Conservation (phyloP, 2,888 invertebrate genomes). For the Amiota mariae region DNA sequence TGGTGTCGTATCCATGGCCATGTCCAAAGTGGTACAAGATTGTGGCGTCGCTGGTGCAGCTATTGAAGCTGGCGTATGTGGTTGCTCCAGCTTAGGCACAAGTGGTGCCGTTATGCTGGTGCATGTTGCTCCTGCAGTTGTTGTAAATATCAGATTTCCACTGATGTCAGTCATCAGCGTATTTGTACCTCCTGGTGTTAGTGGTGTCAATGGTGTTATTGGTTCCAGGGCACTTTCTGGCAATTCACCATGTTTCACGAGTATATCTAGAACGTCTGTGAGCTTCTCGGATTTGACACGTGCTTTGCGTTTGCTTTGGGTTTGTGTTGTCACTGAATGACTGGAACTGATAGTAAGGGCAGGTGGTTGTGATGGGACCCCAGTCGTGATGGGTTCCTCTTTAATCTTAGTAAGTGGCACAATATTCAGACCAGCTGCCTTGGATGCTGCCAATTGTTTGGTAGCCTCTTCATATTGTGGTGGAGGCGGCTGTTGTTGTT, state of each 20-base stretch:
- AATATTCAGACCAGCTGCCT: slow-evolving; percentile 56
- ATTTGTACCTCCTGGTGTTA: slow-evolving; percentile 62
- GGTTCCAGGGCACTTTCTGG: slow-evolving; percentile 82
- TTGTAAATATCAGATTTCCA: slow-evolving; percentile 53
- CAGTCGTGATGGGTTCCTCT: slow-evolving; percentile 52
- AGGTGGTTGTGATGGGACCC: slow-evolving; percentile 34
- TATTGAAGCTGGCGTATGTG: slow-evolving; percentile 4
- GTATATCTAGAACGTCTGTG: slow-evolving; percentile 90
- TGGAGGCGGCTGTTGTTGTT: slow-evolving; percentile 73
- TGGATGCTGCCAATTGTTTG: slow-evolving; percentile 74
- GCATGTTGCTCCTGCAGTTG: slow-evolving; percentile 49
- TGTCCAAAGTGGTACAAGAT: slow-evolving; percentile 41
- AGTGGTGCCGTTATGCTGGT: slow-evolving; percentile 52
- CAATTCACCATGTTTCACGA: slow-evolving; percentile 93
- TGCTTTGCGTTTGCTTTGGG: slow-evolving; percentile 47
- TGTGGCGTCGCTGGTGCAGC: slow-evolving; percentile 53
- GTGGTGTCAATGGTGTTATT: slow-evolving; percentile 75
- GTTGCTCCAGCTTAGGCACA: slow-evolving; percentile 57
- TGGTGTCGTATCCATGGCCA: slow-evolving; percentile 59
- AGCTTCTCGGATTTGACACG: slow-evolving; percentile 72
- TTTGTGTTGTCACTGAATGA: slow-evolving; percentile 27
- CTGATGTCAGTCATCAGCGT: slow-evolving; percentile 56
- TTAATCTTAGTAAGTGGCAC: slow-evolving; percentile 63
- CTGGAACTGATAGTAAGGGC: slow-evolving; percentile 17
- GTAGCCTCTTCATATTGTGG: slow-evolving; percentile 84